Conservation (phyloP, 2,888 invertebrate species). For the Craniophora ligustri region DNA sequence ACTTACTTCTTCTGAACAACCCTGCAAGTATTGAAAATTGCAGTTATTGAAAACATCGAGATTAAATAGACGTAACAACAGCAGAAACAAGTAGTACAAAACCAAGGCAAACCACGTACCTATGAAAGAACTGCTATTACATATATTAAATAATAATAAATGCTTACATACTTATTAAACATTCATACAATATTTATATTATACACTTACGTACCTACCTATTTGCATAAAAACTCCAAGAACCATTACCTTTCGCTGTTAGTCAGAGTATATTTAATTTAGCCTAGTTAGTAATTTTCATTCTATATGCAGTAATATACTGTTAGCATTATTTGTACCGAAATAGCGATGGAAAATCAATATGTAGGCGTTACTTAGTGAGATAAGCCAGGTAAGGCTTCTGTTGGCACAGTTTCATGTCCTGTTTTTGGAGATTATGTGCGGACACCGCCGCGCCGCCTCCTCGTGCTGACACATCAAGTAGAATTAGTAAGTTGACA, state of each 20-base stretch:
- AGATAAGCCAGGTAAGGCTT: constrained; percentile 51
- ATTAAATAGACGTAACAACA: too few species aligned
- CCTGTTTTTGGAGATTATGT: constrained; percentile 27
- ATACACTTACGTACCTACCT: too few species aligned
- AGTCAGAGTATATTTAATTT: neutral
- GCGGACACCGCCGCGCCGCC: too few species aligned
- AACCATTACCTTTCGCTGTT: neutral
- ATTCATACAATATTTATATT: neutral
- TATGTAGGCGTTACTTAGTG: constrained; percentile 27
- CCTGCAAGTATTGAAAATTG: too few species aligned
- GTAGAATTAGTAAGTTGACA: constrained; percentile 27
- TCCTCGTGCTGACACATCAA: constrained; percentile 18
- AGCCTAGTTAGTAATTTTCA: too few species aligned
- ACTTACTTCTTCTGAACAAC: too few species aligned
- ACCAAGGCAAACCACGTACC: too few species aligned
- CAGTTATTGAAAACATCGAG: too few species aligned
- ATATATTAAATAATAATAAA: too few species aligned
- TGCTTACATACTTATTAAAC: too few species aligned
- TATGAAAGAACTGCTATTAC: too few species aligned
- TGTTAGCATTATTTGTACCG: constrained; percentile 12
- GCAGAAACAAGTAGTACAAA: too few species aligned
- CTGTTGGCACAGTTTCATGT: constrained; percentile 38
- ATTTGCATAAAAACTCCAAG: neutral
- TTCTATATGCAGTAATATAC: neutral
- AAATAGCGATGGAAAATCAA: constrained; percentile 45